phyloP scores from a whole-genome alignment of 2,113 vertebrate species.

The Corythornis madagascariensis region DNA sequence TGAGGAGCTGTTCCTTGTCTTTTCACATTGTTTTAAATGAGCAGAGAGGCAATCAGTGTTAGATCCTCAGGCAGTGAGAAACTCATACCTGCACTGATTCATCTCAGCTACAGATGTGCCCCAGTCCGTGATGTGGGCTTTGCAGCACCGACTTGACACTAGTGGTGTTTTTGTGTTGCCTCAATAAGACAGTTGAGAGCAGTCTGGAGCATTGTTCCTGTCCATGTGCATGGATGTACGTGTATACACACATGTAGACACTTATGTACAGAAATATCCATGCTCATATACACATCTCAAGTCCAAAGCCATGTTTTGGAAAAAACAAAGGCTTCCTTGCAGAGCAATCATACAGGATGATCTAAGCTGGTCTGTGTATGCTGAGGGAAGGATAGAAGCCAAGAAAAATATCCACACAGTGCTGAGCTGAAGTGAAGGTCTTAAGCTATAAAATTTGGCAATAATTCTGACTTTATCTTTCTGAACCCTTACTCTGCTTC shows the following conservation, averaged over 20 bases:
- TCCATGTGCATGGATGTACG: no score
- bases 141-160: background rate
- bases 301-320: background rate
- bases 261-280: rapidly evolving
- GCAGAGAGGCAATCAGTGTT: background rate
- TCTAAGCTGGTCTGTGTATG: background rate
- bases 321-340: background rate
- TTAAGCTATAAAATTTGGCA: background rate
- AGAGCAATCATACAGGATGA: background rate
- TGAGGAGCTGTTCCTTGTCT: background rate
- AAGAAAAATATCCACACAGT: background rate
- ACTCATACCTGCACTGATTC: background rate
- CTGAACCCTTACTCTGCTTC: background rate
- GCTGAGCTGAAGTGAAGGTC: background rate
- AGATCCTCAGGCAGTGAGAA: background rate
- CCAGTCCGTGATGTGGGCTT: background rate
- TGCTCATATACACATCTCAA: background rate
- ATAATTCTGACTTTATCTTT: background rate
- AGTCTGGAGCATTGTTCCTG: background rate
- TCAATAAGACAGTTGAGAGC: background rate
- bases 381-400: background rate
- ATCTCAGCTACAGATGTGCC: background rate
- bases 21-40: background rate
- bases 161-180: background rate
- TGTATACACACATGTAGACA: background rate